Conservation (phyloP, 2,888 invertebrate species). For the Notocelia uddmanniana region DNA sequence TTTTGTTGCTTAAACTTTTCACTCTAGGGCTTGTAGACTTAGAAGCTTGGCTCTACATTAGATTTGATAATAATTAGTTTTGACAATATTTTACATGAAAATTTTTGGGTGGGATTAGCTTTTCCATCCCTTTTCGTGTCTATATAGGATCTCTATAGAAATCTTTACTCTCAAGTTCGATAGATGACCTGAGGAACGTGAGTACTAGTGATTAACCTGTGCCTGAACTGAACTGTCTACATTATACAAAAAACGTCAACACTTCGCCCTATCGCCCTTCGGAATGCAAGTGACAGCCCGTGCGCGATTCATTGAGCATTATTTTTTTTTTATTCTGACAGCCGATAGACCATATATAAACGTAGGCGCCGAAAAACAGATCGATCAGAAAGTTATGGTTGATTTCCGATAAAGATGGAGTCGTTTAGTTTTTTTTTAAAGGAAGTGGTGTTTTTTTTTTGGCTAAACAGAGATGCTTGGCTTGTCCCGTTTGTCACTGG, state of each 20-base stretch:
- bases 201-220: too few species aligned
- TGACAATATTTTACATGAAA: too few species aligned
- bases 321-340: slow-evolving; percentile 22
- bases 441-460: slow-evolving; percentile 24
- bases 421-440: slow-evolving; percentile 8
- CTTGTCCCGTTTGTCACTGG: not conserved
- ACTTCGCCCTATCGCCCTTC: slow-evolving; percentile 12
- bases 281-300: slow-evolving; percentile 19
- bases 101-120: too few species aligned
- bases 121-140: too few species aligned
- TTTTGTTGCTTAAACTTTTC: too few species aligned
- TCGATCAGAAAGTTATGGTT: slow-evolving; percentile 22
- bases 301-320: slow-evolving; percentile 44
- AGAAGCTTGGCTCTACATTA: too few species aligned
- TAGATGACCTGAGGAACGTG: too few species aligned
- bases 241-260: slow-evolving; percentile 8
- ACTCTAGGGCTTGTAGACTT: too few species aligned
- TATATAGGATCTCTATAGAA: too few species aligned
- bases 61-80: too few species aligned
- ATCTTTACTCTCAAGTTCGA: too few species aligned
- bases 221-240: too few species aligned
- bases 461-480: slow-evolving; percentile 1
- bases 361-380: slow-evolving; percentile 18
- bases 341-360: slow-evolving; percentile 15
- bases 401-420: slow-evolving; percentile 28